Percentiles rank a stretch among this genome's conserved stretches.
These are phyloP conservation scores for Erinaceus europaeus DNA, from an alignment of 2,113 vertebrate genomes.

Conservation along the genomic window DNA sequence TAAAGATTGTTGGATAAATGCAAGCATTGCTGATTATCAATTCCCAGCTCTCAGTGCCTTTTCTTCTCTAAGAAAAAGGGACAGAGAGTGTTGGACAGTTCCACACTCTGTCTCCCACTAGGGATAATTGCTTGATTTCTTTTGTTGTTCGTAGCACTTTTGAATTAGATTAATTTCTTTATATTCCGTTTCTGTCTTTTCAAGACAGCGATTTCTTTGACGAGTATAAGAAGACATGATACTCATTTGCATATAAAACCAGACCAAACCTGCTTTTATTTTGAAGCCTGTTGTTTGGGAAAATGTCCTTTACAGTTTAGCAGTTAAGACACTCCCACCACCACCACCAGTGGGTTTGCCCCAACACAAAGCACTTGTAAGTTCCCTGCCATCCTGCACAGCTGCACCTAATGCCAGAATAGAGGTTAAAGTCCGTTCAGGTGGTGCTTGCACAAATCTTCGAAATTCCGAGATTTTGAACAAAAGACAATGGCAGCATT, in stretches of 20 bases:
- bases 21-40: background rate
- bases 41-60: constrained; percentile 13
- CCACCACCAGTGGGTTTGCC: background rate
- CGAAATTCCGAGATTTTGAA: constrained; percentile 18
- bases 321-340: too few relatives aligned
- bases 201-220: constrained; percentile 23
- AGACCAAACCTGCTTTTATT: background rate
- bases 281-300: constrained; percentile 19
- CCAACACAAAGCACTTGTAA: background rate
- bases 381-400: accelerated
- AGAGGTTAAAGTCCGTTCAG: constrained; percentile 22
- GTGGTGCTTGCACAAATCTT: background rate
- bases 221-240: background rate
- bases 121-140: constrained; percentile 40
- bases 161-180: constrained; percentile 66
- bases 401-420: background rate
- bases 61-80: background rate
- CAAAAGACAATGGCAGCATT: constrained; percentile 31
- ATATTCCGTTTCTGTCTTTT: constrained; percentile 44
- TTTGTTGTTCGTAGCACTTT: constrained; percentile 40
- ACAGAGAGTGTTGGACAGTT: background rate
- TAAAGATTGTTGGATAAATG: background rate
- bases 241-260: constrained; percentile 14
- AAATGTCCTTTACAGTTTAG: background rate
- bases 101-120: constrained; percentile 10